Conservation (phyloP, 2,888 invertebrate species). For the Parnassius glacialis region DNA sequence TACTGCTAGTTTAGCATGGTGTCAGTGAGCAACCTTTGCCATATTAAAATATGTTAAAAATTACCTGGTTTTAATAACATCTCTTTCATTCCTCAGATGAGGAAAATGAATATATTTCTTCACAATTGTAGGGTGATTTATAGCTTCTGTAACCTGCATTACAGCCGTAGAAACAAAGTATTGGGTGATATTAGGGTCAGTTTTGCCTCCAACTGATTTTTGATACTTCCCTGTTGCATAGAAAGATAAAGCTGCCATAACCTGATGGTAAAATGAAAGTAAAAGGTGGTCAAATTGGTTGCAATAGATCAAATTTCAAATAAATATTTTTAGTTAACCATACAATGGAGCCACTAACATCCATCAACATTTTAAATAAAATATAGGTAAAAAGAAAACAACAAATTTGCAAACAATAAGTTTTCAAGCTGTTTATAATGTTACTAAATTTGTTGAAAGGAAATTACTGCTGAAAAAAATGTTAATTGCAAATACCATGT, state of each 20-base stretch:
- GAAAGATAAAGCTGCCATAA: constrained; percentile 66
- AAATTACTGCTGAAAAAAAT: too few relatives aligned
- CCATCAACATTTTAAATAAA: too few relatives aligned
- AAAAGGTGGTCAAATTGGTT: constrained; percentile 19
- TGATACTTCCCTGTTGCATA: constrained; percentile 70
- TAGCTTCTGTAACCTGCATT: constrained; percentile 65
- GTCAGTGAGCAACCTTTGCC: not conserved
- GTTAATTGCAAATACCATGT: too few relatives aligned
- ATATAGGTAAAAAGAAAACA: too few relatives aligned
- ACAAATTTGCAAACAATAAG: too few relatives aligned
- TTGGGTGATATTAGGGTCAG: constrained; percentile 63
- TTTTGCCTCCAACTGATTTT: constrained; percentile 61
- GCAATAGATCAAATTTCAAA: too few relatives aligned
- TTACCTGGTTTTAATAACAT: constrained; percentile 65
- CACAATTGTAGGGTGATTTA: constrained; percentile 64
- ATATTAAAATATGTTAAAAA: constrained; percentile 1
- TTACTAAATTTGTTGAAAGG: too few relatives aligned
- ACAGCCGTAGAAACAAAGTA: constrained; percentile 68
- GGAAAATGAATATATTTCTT: constrained; percentile 74
- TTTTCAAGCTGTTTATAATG: too few relatives aligned
- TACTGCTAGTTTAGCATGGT: too few relatives aligned
- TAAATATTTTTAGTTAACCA: too few relatives aligned
- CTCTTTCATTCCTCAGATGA: constrained; percentile 64
- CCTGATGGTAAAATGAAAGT: constrained; percentile 39
- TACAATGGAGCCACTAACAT: too few relatives aligned